Evolutionary conservation across 2,888 invertebrate species (phyloP), one percentile per base, ranked within the genome.

Genomic region (Stramonita haemastoma): DNA sequence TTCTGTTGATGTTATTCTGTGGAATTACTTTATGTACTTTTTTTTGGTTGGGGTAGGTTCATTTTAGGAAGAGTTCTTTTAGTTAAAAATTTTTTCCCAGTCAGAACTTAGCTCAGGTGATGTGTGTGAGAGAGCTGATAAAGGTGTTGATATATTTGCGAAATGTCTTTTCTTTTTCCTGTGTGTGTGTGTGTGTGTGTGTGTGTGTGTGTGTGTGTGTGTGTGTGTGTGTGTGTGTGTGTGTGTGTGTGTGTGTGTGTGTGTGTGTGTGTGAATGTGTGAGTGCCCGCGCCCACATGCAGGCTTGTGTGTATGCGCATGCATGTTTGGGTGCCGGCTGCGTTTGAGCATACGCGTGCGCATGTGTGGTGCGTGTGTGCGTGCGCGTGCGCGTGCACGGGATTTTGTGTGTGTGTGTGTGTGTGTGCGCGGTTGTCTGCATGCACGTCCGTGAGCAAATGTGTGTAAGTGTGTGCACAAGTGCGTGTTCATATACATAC

Each of bases 221-320:
- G n/a, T 29, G n/a, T n/a, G 73, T 77, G 73, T 29, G n/a, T 86
- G 86, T 60, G 19, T 86, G 60, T 86, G 57, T 86, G 86, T 86
- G 36, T 46, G 56, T 86, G 60, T 57, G 86, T 86, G 60, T 86
- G 32, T 86, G 86, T 86, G 32, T 86, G 57, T 77, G 73, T 77
- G 8, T 60, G 60, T 60, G 73, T 77, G 73, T 77, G 73, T 77
- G 73, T 32, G 73, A n/a, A n/a, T 86, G 86, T 60, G 60, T 60
- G 86, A 6, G 57, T 86, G 86, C 57, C 8, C n/a, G 86, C n/a
- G 29, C n/a, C n/a, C n/a, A 46, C 46, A 46, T 86, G 57, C 57
- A n/a, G 57, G 86, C 0, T 22, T 86, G 57, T 84, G 32, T 84
- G 84, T 84, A 26, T 84, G 34, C 13, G 66, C 66, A 66, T 13